These are phyloP conservation scores for Antheraea assamensis DNA, from an alignment of 2,888 invertebrate genomes.

Conservation along the genomic window DNA sequence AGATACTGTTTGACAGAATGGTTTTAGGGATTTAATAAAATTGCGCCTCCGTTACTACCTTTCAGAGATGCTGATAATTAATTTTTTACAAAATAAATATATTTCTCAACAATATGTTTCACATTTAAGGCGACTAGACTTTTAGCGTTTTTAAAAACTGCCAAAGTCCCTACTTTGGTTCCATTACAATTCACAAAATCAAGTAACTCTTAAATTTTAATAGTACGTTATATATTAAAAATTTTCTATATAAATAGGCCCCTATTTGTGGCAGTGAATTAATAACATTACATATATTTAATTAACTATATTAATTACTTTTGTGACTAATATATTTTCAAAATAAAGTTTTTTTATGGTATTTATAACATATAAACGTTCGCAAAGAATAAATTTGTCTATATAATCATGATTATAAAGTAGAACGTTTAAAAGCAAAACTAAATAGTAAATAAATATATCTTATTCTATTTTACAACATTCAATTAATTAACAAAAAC, in stretches of 20 bases:
- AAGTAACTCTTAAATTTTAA: conserved; percentile 39
- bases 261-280: conserved; percentile 62
- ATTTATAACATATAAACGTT: no score
- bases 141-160: conserved; percentile 61
- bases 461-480: no score
- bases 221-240: conserved; percentile 37
- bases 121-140: conserved; percentile 70
- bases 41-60: not conserved
- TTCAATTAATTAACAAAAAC: no score
- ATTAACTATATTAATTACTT: not conserved
- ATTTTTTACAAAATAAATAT: conserved; percentile 42
- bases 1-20: not conserved
- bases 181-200: conserved; percentile 53
- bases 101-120: conserved; percentile 51
- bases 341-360: no score
- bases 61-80: conserved; percentile 14
- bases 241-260: conserved; percentile 60
- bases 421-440: no score
- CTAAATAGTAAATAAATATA: no score
- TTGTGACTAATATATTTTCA: conserved; percentile 1
- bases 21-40: not conserved
- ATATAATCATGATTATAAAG: no score
- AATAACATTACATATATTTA: conserved; percentile 33
- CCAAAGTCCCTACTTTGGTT: conserved; percentile 74
- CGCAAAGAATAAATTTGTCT: no score